Evolutionary conservation across 2,797 vertebrate species (phyloP), one percentile per base, ranked within the genome.

Genomic region (Cyclopterus lumpus): DNA sequence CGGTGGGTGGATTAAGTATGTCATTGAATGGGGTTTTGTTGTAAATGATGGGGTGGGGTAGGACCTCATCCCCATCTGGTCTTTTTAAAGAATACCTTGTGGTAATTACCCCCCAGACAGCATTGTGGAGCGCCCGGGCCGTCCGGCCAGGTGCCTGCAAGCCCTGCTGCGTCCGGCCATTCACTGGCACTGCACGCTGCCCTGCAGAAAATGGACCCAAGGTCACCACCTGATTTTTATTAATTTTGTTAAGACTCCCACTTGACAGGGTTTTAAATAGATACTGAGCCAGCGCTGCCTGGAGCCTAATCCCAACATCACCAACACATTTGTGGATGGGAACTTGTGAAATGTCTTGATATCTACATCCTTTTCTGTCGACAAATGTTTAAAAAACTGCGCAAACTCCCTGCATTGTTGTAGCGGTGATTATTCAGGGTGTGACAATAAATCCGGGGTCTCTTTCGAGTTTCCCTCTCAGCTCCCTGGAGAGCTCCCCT

Each of bases 1-100:
- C 96, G 96, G 97, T 97, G 97, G 97, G 96, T 96, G 97, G 96
- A 98, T 99, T 97, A 99, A 99, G 96, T 97, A 95, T 97, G 97
- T 97, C 96, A 97, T 95, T 99, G 97, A 99, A 99, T 97, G 95
- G 96, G 97, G 96, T 96, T 97, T 97, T 96, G 96, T 97, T 97
- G 97, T 98, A 97, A 99, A 98, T 98, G 96, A 96, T 95, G 93
- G 96, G 96, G 96, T 84, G 87, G 89, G 89, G 85, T 86, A 86
- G 86, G 85, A 88, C 88, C 87, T 82, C 87, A 86, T 91, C 96
- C 96, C 97, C 98, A 99, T 99, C 98, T 99, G 98, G 97, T 97
- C 96, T 95, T 97, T 93, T 94, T 96, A 97, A 97, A 99, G 97
- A 99, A 97, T 97, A 99, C 97, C 97, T 99, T 97, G 96, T 94